Evolutionary conservation across 1,140 invertebrate species (phyloP).

Genomic region (Dinoponera quadriceps): DNA sequence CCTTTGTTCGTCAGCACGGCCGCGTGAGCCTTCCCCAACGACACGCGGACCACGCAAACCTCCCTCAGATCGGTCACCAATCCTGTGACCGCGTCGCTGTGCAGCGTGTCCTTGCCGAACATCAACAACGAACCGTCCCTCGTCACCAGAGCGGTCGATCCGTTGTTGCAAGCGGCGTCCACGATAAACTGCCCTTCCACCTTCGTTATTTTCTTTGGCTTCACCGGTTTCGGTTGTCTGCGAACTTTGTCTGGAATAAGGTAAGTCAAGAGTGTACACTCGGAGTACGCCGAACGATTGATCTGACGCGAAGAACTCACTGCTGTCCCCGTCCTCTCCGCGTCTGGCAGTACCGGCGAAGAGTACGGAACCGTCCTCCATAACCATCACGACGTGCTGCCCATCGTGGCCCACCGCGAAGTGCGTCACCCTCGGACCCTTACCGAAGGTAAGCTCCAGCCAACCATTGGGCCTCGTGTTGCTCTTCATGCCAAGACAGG

Average conservation of each 20-base stretch:
- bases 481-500: slow-evolving; percentile 90
- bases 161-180: slow-evolving; percentile 96
- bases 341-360: slow-evolving; percentile 95
- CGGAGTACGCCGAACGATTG: no score
- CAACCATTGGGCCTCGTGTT: slow-evolving; percentile 88
- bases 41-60: slow-evolving; percentile 93
- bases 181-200: slow-evolving; percentile 94
- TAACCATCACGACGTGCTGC: slow-evolving; percentile 94
- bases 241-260: slow-evolving; percentile 89
- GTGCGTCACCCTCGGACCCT: slow-evolving; percentile 91
- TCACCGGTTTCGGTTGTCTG: slow-evolving; percentile 94
- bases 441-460: slow-evolving; percentile 91
- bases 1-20: slow-evolving; percentile 95
- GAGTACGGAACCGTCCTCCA: slow-evolving; percentile 95
- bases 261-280: no score
- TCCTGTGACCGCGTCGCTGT: slow-evolving; percentile 93
- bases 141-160: slow-evolving; percentile 96
- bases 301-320: slow-evolving; percentile 78
- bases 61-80: slow-evolving; percentile 91
- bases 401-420: slow-evolving; percentile 97
- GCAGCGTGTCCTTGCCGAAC: slow-evolving; percentile 97
- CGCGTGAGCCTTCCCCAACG: slow-evolving; percentile 97
- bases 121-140: slow-evolving; percentile 95
- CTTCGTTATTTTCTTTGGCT: slow-evolving; percentile 97
- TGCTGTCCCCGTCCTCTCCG: slow-evolving; percentile 96